Evolutionary conservation across 2,113 vertebrate genomes (phyloP), one percentile per base, ranked within the genome.

Genomic region (Anguilla rostrata): DNA sequence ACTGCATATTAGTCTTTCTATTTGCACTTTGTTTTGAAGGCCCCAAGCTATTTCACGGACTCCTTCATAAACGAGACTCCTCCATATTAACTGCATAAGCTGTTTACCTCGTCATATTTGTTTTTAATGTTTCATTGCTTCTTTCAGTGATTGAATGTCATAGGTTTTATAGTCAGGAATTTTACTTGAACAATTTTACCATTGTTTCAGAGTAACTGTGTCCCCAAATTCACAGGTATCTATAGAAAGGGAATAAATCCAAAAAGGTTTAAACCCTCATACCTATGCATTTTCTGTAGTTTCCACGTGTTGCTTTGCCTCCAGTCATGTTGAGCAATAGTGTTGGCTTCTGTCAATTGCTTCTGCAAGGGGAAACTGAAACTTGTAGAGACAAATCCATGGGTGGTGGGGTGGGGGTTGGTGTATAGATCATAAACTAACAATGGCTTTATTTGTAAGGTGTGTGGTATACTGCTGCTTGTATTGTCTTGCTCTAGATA

Each of bases 341-440:
- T n/a, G 26, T 82, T 26, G 41, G 14, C 40, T 41, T 22, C 8
- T 81, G 80, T n/a, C 16, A 40, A 41, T 34, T 84, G 29, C 18
- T 29, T 75, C 46, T 71, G 39, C 39, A 71, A 11, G 34, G 39
- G 26, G 39, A 41, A 41, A 41, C 39, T 84, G 57, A 66, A 84
- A 84, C 83, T 40, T 84, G 83, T 84, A 84, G 56, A 22, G 83
- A 39, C 83, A 84, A 84, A 84, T 34, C 60, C 34, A 22, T 6
- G 60, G 60, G 22, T 71, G 78, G 49, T 53, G 39, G 40, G 78
- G 57, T 39, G 34, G 29, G 46, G 26, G 34, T 53, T 53, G 11
- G 49, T 39, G 1, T 18, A 39, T 39, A 84, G 57, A 71, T 71
- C 39, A 84, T 63, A 43, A 15, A 39, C 18, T 63, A 83, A 63